A percentile compares a stretch with the other conserved stretches of the same genome.
Conservation (phyloP, 2,113 vertebrate genomes). For the Orientallactaga bullata region DNA sequence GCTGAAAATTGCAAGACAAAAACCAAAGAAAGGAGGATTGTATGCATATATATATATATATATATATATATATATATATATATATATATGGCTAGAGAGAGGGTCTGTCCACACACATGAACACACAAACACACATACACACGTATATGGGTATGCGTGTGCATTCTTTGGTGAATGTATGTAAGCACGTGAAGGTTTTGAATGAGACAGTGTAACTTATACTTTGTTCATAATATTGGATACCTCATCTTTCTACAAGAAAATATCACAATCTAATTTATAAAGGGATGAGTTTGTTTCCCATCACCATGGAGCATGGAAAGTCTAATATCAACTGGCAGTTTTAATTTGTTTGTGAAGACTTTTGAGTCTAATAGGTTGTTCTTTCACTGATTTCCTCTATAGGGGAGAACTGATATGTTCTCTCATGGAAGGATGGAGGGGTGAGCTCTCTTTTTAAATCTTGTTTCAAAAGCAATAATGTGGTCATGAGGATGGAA, state of each 20-base stretch:
- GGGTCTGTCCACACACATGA: no score
- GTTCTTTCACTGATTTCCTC: no score
- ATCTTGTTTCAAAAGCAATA: not conserved
- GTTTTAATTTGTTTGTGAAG: not conserved
- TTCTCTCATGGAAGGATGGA: not conserved
- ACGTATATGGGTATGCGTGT: no score
- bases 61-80: no score
- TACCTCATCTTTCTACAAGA: not conserved
- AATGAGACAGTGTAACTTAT: not conserved
- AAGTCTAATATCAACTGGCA: not conserved
- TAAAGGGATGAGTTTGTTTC: not conserved
- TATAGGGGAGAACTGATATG: no score
- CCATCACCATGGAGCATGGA: not conserved
- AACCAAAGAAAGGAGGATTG: not conserved
- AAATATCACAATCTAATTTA: not conserved
- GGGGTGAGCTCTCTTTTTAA: accelerated
- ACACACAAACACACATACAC: no score
- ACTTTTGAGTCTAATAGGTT: not conserved
- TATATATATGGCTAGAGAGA: no score
- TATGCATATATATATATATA: no score
- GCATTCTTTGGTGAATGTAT: not conserved
- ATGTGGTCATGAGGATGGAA: not conserved
- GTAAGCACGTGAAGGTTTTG: not conserved
- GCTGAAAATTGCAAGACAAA: not conserved
- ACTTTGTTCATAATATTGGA: not conserved